These are phyloP conservation scores for Mystacornis crossleyi DNA, from an alignment of 2,113 vertebrate genomes.

Conservation along the genomic window DNA sequence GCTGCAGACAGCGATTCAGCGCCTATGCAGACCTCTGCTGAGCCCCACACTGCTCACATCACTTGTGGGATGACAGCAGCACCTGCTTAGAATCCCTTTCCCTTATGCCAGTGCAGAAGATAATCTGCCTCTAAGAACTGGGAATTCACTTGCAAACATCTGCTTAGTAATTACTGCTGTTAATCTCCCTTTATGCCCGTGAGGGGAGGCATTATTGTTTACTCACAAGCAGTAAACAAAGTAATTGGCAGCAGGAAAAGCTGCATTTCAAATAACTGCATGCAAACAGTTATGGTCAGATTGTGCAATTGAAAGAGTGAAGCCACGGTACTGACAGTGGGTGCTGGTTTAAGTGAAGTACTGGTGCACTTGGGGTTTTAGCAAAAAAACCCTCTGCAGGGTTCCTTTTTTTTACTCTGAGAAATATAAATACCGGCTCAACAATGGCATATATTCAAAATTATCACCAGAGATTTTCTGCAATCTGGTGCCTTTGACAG, in stretches of 20 bases:
- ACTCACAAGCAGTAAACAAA: slow-evolving; percentile 1
- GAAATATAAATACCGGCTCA: background rate
- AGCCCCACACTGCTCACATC: background rate
- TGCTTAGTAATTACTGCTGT: slow-evolving; percentile 16
- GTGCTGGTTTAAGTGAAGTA: background rate
- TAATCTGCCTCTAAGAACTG: slow-evolving; percentile 3
- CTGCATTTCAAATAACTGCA: background rate
- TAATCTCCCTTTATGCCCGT: background rate
- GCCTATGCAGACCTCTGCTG: background rate
- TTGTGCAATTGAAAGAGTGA: background rate
- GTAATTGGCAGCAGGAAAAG: background rate
- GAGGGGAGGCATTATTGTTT: background rate
- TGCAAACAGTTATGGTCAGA: background rate
- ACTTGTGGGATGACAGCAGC: background rate
- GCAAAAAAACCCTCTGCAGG: background rate
- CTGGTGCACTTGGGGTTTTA: background rate
- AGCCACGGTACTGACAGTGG: background rate
- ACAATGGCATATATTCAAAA: background rate
- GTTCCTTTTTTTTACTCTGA: background rate
- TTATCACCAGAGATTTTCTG: background rate
- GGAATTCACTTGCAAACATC: background rate
- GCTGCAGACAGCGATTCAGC: rapidly evolving
- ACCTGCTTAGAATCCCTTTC: background rate
- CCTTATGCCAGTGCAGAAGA: background rate
- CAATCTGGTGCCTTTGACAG: background rate